Evolutionary conservation across 2,113 vertebrate genomes (phyloP).

Genomic region (Pipa parva): DNA sequence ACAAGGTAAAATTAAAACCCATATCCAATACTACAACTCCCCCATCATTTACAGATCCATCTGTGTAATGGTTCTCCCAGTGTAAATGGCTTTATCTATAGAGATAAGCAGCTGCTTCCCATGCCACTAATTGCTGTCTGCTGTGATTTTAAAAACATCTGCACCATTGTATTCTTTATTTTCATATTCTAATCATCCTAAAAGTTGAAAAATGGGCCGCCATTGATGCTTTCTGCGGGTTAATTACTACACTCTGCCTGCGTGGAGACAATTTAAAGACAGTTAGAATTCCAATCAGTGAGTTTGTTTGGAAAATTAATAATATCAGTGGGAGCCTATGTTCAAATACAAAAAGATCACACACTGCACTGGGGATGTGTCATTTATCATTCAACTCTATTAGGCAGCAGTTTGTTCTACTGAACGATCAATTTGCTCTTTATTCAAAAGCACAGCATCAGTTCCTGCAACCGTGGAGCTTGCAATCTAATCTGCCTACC

Average conservation of each 20-base stretch:
- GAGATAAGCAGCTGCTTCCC: conserved; percentile 80
- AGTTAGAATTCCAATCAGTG: conserved; percentile 70
- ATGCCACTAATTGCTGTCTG: conserved; percentile 78
- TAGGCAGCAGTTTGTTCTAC: too few relatives aligned
- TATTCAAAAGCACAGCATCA: too few relatives aligned
- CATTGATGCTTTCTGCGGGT: conserved; percentile 73
- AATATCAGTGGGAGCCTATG: conserved; percentile 54
- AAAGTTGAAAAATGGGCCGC: conserved; percentile 77
- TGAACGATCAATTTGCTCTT: too few relatives aligned
- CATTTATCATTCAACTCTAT: too few relatives aligned
- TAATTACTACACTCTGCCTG: conserved; percentile 74
- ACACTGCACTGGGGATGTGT: too few relatives aligned
- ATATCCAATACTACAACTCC: too few relatives aligned
- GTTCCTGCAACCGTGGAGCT: too few relatives aligned
- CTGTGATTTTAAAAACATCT: conserved; percentile 81
- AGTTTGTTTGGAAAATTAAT: conserved; percentile 73
- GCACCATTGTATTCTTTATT: conserved; percentile 73
- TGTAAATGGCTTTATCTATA: conserved; percentile 76
- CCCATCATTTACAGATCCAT: conserved; percentile 64
- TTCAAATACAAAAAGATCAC: too few relatives aligned
- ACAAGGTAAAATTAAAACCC: too few relatives aligned
- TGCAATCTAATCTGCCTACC: too few relatives aligned
- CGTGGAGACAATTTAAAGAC: conserved; percentile 71
- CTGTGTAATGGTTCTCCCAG: conserved; percentile 71
- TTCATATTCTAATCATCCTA: conserved; percentile 78